A percentile compares a stretch with the other conserved stretches of the same genome.
These are phyloP conservation scores for Leptodactylus fuscus DNA, from an alignment of 2,113 vertebrate species.

Conservation along the genomic window DNA sequence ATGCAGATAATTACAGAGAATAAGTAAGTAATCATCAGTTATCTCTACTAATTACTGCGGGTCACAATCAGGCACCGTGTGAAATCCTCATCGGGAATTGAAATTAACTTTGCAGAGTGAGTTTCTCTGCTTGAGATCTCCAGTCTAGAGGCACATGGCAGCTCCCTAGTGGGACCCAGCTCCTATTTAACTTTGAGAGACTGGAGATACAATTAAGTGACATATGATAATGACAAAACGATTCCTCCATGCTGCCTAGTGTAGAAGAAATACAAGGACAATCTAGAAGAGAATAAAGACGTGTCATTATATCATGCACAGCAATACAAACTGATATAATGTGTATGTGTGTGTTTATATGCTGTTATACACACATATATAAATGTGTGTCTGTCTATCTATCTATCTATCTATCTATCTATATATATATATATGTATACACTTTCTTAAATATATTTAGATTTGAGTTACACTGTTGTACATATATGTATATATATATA, in stretches of 20 bases:
- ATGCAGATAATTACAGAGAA: conserved; percentile 98
- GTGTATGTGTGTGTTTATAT: too few species aligned
- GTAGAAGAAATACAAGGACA: too few species aligned
- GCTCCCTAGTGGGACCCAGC: conserved; percentile 79
- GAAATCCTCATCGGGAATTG: conserved; percentile 93
- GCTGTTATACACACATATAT: too few species aligned
- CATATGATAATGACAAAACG: conserved; percentile 69
- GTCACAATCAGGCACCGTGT: conserved; percentile 88
- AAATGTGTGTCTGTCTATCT: too few species aligned
- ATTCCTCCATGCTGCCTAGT: background rate
- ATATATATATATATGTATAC: too few species aligned
- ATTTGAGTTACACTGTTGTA: too few species aligned
- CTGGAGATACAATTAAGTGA: conserved; percentile 82
- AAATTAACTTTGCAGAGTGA: conserved; percentile 91
- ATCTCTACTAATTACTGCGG: conserved; percentile 98
- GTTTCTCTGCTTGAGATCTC: conserved; percentile 82
- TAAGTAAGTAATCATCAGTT: conserved; percentile 99
- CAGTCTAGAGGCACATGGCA: conserved; percentile 77
- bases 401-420: too few species aligned
- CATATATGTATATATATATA: background rate
- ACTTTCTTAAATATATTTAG: too few species aligned
- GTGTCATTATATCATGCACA: too few species aligned
- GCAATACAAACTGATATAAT: too few species aligned
- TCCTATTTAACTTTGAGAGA: conserved; percentile 82
- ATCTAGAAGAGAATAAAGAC: too few species aligned